Percentiles rank a stretch among this genome's conserved stretches.
These are phyloP conservation scores for Latheticus oryzae DNA, from an alignment of 2,888 invertebrate species.

Conservation along the genomic window DNA sequence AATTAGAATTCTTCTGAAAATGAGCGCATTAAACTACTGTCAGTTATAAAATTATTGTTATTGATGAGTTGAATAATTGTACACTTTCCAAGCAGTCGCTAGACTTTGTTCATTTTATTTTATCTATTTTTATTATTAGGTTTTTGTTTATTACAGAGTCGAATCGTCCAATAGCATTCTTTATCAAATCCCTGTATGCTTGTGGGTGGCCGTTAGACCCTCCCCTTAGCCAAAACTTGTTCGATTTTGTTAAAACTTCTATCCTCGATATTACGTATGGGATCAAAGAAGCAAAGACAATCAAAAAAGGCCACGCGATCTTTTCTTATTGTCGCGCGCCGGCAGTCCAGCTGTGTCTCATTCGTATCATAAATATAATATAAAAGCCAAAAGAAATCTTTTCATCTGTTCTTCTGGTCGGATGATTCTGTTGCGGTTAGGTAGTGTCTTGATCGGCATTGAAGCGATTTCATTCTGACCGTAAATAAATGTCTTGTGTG, in stretches of 20 bases:
- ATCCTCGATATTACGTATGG: conserved; percentile 17
- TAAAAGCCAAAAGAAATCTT: conserved; percentile 58
- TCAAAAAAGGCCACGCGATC: conserved; percentile 49
- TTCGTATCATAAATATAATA: conserved; percentile 60
- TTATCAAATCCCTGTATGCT: conserved; percentile 28
- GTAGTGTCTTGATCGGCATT: conserved; percentile 54
- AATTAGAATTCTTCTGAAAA: no score
- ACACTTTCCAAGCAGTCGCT: no score
- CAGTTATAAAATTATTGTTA: no score
- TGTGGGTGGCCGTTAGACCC: conserved; percentile 29
- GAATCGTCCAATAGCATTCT: no score
- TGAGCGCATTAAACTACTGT: no score
- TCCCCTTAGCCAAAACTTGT: background rate
- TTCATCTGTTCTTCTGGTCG: conserved; percentile 58
- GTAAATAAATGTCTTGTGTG: conserved; percentile 47
- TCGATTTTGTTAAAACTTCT: conserved; percentile 20
- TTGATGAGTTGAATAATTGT: no score
- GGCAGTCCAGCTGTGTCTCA: conserved; percentile 54
- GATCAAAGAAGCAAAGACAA: conserved; percentile 39
- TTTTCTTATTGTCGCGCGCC: conserved; percentile 34
- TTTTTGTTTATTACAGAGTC: no score
- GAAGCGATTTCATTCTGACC: conserved; percentile 46
- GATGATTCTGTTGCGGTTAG: conserved; percentile 54
- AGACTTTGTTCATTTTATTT: no score
- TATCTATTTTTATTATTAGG: no score